Percentiles rank a stretch among this genome's conserved stretches.
Conservation (phyloP, 2,888 invertebrate species). For the Trisateles emortualis region DNA sequence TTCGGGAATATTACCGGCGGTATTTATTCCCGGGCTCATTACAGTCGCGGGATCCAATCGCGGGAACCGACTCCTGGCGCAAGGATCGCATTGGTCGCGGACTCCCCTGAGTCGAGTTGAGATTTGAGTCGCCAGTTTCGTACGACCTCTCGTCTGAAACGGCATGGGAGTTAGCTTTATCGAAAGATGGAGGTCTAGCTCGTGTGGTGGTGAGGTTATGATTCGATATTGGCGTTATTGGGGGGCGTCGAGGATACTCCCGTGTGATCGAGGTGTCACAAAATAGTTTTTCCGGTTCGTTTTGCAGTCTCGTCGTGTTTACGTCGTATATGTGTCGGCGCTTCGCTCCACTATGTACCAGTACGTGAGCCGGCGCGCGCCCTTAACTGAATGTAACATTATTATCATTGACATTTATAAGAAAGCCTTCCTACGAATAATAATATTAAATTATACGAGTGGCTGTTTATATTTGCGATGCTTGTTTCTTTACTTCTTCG, state of each 20-base stretch:
- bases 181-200: slow-evolving; percentile 6
- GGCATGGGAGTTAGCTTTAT: not conserved
- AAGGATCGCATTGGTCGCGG: slow-evolving; percentile 68
- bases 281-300: slow-evolving; percentile 74
- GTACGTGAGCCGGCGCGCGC: slow-evolving; percentile 1
- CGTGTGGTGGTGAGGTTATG: slow-evolving; percentile 55
- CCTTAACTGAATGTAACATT: slow-evolving; percentile 8
- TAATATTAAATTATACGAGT: slow-evolving; percentile 5
- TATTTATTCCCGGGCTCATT: slow-evolving; percentile 79
- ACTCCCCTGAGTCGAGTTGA: slow-evolving; percentile 68
- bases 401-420: slow-evolving; percentile 19
- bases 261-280: slow-evolving; percentile 69
- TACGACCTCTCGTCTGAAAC: slow-evolving; percentile 31
- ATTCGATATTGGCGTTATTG: slow-evolving; percentile 78
- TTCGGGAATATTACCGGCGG: slow-evolving; percentile 65
- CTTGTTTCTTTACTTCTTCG: not conserved
- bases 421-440: slow-evolving; percentile 10
- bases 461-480: slow-evolving; percentile 1
- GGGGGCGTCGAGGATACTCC: slow-evolving; percentile 61
- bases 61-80: slow-evolving; percentile 53
- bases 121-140: slow-evolving; percentile 55
- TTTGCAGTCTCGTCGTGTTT: slow-evolving; percentile 56
- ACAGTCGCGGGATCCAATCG: slow-evolving; percentile 72
- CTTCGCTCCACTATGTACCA: slow-evolving; percentile 3
- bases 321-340: slow-evolving; percentile 29